Evolutionary conservation across 1,140 invertebrate species (phyloP), one percentile per base, ranked within the genome.

Genomic region (Mizuhopecten yessoensis): DNA sequence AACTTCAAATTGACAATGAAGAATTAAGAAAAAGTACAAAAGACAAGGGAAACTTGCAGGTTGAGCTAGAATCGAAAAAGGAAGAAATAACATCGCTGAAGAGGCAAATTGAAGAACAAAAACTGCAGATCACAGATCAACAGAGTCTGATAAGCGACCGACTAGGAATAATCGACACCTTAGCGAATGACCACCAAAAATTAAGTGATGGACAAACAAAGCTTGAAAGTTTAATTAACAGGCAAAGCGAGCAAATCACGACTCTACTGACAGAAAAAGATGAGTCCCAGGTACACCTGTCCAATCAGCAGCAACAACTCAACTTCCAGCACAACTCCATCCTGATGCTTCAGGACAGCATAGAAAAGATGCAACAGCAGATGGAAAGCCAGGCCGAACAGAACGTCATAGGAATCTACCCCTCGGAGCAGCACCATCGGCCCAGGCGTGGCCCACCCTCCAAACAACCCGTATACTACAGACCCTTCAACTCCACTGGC

Each of bases 1-100:
- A 93, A 86, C 88, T 94, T 23, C 94, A 94, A 88, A 94, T 94
- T 86, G 94, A 94, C 89, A 94, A 94, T 36, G 93, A 93, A 39
- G 91, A 93, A 23, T 87, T 94, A 89, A 34, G 93, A n/a, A 90
- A 92, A 57, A 87, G 88, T 17, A 88, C 87, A n/a, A 91, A 89
- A 33, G 94, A 94, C 34, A 93, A 91, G 86, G 39, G 88, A 29
- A 90, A 93, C 86, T 34, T 94, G 33, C 91, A 94, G 86, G 36
- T 86, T 29, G 94, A 94, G 34, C 87, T 94, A 13, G 91, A 87
- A 39, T 88, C 92, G 86, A 90, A 92, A 39, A 90, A 92, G 33
- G 91, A 86, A 34, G 92, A 94, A 87, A 88, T 94, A 15, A 89
- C 57, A 10, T 42, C 88, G 5, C 75, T 94, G 39, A 94, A 93